Evolutionary conservation across 2,888 invertebrate genomes (phyloP), one percentile per base, ranked within the genome.

Genomic region (Ornithoptera priamus): DNA sequence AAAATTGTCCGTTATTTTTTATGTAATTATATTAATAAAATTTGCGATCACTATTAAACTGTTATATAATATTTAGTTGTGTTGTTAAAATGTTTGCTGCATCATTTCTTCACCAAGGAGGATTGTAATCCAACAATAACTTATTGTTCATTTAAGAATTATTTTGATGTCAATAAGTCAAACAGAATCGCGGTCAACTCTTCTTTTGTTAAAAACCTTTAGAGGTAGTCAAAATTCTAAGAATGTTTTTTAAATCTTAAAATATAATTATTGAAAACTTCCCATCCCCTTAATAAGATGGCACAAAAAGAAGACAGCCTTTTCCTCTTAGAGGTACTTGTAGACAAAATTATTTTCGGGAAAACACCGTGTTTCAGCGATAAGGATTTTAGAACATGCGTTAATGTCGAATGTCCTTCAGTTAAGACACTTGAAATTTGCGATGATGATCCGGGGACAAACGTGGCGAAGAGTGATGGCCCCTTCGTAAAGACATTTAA

Each of bases 261-360:
- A 78, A 82, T 76, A 74, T 75, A 69, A 69, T 71, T 72, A 75
- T 74, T 22, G 12, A 77, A 78, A 79, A 81, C 80, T 77, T 85
- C 84, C 88, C 88, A 87, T 88, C 87, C 87, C 87, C 85, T 76
- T 74, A 75, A 63, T 30, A 70, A 71, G 69, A 90, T 89, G 89
- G 76, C 84, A 72, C 90, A 92, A 77, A 89, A 93, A 62, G 93
- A 93, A 69, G 94, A 94, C 76, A 92, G 94, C 71, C 87, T 94
- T 60, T 95, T 95, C 80, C 89, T 95, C 18, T 84, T 95, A 65
- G 95, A 95, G 81, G 94, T 95, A 76, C 85, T 95, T 15, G 92
- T 95, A 20, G 94, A 95, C 73, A 93, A 90, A 76, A 81, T 93
- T 20, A 76, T 85, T 63, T 90, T 93, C 73, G 71, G 79, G 5